A percentile compares a stretch with the other conserved stretches of the same genome.
Evolutionary conservation across 2,888 invertebrate genomes (phyloP).

Genomic region (Eupithecia abbreviata): DNA sequence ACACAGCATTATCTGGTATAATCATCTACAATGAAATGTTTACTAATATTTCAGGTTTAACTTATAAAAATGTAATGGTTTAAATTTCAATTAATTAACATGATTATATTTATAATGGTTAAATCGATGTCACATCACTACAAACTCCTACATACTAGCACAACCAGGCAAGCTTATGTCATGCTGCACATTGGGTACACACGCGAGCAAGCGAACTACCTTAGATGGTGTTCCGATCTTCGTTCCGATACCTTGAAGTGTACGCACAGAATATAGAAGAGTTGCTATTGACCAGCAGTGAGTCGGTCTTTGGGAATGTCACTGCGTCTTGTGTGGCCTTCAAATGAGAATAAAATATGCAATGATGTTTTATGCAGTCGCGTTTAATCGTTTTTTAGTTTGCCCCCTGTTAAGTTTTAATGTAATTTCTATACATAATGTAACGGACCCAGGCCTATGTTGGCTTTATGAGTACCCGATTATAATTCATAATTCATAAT

Average conservation of each 20-base stretch:
- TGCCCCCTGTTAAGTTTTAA: too few species aligned
- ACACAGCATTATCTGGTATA: too few species aligned
- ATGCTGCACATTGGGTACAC: slow-evolving; percentile 46
- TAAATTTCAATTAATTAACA: background rate
- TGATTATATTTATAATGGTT: background rate
- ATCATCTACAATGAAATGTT: too few species aligned
- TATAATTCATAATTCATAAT: too few species aligned
- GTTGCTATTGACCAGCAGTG: slow-evolving; percentile 17
- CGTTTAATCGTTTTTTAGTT: too few species aligned
- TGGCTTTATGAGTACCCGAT: too few species aligned
- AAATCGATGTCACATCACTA: slow-evolving; percentile 22
- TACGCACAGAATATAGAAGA: slow-evolving; percentile 17
- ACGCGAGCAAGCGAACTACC: slow-evolving; percentile 20
- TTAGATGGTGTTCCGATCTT: slow-evolving; percentile 50
- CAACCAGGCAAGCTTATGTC: slow-evolving; percentile 51
- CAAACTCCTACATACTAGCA: slow-evolving; percentile 14
- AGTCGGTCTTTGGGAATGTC: slow-evolving; percentile 31
- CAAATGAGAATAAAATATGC: slow-evolving; percentile 17
- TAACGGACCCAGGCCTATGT: too few species aligned
- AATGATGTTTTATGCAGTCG: background rate
- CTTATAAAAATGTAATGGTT: background rate
- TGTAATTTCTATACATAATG: too few species aligned
- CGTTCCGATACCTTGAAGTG: slow-evolving; percentile 41
- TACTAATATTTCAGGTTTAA: too few species aligned
- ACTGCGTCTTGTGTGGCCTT: slow-evolving; percentile 30